Evolutionary conservation across 1,140 invertebrate species (phyloP).

Genomic region (Thaumetopoea pityocampa): DNA sequence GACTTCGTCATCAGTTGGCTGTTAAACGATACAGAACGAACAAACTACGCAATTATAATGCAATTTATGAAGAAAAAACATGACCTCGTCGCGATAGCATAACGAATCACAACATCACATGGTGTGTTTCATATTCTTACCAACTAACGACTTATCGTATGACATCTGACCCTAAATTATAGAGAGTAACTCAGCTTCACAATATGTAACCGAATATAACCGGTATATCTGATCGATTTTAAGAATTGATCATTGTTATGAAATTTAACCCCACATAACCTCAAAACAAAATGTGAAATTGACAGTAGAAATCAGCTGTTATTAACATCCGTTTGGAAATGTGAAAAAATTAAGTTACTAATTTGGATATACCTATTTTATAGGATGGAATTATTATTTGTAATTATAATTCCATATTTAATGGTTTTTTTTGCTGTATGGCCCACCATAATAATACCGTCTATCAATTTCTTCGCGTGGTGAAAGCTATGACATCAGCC

Average conservation of each 20-base stretch:
- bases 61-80: conserved; percentile 29
- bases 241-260: conserved; percentile 11
- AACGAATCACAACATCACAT: conserved; percentile 6
- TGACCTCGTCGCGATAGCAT: conserved; percentile 21
- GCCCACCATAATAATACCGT: too few species aligned
- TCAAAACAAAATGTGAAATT: conserved; percentile 20
- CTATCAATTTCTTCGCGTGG: too few species aligned
- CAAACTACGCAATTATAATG: conserved; percentile 23
- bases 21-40: conserved; percentile 4
- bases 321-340: neutral
- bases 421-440: too few species aligned
- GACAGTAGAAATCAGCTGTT: conserved; percentile 13
- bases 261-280: conserved; percentile 33
- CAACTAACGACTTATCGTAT: conserved; percentile 32
- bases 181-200: conserved; percentile 23
- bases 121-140: neutral
- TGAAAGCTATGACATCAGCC: too few species aligned
- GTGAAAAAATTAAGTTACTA: neutral
- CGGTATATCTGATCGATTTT: conserved; percentile 21
- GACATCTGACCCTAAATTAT: conserved; percentile 42
- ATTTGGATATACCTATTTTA: neutral
- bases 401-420: too few species aligned
- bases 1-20: conserved; percentile 39
- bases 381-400: too few species aligned
- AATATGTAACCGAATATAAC: conserved; percentile 26